phyloP scores from a whole-genome alignment of 2,113 vertebrate species.

The Sinocyclocheilus rhinocerous region DNA sequence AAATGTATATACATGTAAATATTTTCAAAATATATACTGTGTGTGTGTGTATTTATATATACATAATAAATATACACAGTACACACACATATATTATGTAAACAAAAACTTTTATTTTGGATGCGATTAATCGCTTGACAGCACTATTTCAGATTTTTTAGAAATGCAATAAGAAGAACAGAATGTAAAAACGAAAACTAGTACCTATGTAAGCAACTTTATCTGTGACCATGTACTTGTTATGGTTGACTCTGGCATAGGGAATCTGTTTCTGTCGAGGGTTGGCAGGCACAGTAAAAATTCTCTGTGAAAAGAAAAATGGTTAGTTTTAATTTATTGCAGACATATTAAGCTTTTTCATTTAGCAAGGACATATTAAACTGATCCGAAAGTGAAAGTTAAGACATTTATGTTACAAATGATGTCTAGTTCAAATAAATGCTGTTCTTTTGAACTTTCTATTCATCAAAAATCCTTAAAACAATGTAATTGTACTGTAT shows the following conservation, averaged over 20 bases:
- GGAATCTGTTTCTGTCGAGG: constrained; percentile 80
- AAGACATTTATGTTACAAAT: background rate
- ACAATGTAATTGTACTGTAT: no score
- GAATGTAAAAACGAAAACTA: background rate
- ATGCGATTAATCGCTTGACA: no score
- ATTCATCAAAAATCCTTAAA: background rate
- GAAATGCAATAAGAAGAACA: background rate
- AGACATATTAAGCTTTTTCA: background rate
- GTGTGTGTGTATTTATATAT: no score
- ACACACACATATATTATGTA: no score
- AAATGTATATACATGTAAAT: no score
- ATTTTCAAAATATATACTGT: no score
- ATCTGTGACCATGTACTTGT: constrained; percentile 94
- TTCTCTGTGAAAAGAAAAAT: constrained; percentile 65
- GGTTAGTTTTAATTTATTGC: background rate
- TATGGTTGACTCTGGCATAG: constrained; percentile 87
- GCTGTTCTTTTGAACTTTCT: background rate
- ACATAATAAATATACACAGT: no score
- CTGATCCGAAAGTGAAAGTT: background rate
- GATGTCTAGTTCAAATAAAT: background rate
- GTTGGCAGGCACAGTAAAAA: constrained; percentile 77
- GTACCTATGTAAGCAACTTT: constrained; percentile 83
- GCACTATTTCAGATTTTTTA: background rate
- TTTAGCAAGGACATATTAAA: background rate
- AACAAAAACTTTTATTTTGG: no score